phyloP scores from a whole-genome alignment of 2,113 vertebrate species.

The Saccopteryx leptura region DNA sequence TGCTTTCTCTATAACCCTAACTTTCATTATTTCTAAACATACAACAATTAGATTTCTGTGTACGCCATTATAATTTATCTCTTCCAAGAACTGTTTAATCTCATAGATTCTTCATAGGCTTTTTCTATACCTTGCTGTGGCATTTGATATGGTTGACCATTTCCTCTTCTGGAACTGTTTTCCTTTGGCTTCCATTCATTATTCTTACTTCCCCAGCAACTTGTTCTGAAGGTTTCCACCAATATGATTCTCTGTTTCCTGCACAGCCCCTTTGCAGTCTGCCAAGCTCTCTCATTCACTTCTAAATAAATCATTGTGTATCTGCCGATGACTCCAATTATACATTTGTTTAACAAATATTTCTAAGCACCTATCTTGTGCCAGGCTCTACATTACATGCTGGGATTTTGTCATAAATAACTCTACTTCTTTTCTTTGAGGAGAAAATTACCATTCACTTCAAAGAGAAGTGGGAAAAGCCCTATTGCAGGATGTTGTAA shows the following conservation, averaged over 20 bases:
- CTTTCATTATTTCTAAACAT: slow-evolving; percentile 3
- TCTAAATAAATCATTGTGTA: not conserved
- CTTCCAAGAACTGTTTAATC: not conserved
- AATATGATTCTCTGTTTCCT: not conserved
- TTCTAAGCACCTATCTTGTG: not conserved
- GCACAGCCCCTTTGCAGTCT: not conserved
- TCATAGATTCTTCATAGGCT: not conserved
- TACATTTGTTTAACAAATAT: slow-evolving; percentile 13
- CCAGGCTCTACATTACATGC: not conserved
- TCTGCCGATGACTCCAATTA: not conserved
- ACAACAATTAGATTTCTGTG: not conserved
- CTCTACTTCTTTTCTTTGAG: not conserved
- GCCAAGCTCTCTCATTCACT: not conserved
- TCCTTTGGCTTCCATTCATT: not conserved
- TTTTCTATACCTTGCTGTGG: not conserved
- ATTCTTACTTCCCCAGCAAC: not conserved
- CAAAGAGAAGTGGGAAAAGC: not conserved
- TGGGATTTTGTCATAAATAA: slow-evolving; percentile 12
- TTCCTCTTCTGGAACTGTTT: not conserved
- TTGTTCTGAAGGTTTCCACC: not conserved
- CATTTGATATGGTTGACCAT: not conserved
- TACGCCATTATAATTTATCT: not conserved
- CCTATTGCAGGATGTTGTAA: not conserved
- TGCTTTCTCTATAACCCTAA: not conserved
- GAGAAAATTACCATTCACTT: not conserved